Percentiles rank a stretch among this genome's conserved stretches.
Conservation (phyloP, 2,888 invertebrate genomes). For the Julus scanicus region DNA sequence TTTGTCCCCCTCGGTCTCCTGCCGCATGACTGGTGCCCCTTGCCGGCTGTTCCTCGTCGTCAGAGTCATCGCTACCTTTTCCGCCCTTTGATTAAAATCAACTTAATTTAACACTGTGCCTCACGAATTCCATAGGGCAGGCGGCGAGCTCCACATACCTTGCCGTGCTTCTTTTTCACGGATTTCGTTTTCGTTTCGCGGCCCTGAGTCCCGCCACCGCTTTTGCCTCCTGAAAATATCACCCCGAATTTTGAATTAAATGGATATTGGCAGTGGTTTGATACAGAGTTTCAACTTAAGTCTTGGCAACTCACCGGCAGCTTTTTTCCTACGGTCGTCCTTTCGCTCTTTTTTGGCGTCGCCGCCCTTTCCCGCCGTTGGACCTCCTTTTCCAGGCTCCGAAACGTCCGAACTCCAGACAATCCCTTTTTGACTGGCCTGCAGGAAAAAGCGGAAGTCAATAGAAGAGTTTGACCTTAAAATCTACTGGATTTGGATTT, state of each 20-base stretch:
- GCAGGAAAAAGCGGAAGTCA: background rate
- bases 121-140: too few relatives aligned
- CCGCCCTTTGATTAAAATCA: too few relatives aligned
- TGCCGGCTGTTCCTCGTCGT: too few relatives aligned
- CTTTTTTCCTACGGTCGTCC: constrained; percentile 90
- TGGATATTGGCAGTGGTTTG: background rate
- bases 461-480: too few relatives aligned
- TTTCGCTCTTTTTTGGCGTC: constrained; percentile 77
- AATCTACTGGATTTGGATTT: too few relatives aligned
- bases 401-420: constrained; percentile 21
- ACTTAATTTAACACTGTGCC: too few relatives aligned
- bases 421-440: constrained; percentile 57
- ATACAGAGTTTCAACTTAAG: background rate
- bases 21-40: constrained; percentile 61
- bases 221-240: constrained; percentile 75
- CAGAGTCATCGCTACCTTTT: constrained; percentile 76
- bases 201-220: constrained; percentile 91
- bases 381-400: background rate
- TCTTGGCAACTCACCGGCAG: constrained; percentile 68
- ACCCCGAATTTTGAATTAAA: too few relatives aligned
- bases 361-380: background rate
- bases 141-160: too few relatives aligned
- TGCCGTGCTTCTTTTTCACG: constrained; percentile 77
- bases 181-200: constrained; percentile 95
- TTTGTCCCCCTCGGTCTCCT: constrained; percentile 63